Evolutionary conservation across 2,888 invertebrate species (phyloP), one percentile per base, ranked within the genome.

Genomic region (Eupithecia dodoneata): DNA sequence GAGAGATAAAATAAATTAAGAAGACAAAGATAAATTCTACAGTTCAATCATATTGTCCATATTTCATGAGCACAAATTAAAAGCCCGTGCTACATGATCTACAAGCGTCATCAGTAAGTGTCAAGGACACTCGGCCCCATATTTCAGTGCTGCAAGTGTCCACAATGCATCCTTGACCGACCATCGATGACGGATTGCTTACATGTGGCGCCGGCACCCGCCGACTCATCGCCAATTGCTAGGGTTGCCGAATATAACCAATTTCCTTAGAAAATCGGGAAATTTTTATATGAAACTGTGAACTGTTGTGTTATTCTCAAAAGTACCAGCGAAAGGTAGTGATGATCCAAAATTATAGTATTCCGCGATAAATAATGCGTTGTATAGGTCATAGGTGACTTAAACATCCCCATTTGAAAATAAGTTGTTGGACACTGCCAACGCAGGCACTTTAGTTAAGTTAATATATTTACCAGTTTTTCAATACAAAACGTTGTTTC

Each of bases 121-220:
- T 85, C 85, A 82, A 74, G 78, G 75, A 76, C 85, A 84, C 81
- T 79, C 80, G 80, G 80, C 76, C 78, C 77, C 80, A 86, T 86
- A 85, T 84, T 83, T 86, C 85, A 85, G 83, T 83, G 82, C 79
- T 83, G 79, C 76, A 90, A 91, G 90, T 92, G 92, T 93, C 93
- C 91, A 89, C 85, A 90, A 88, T 87, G 90, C 91, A 93, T 93
- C 94, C 92, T 93, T 91, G 92, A 92, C 90, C 90, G 92, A 85
- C 88, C 92, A 93, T 94, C 93, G 94, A 94, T 95, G 94, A 95
- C 86, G 92, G 95, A 95, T 95, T 87, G 94, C 87, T 75, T 85
- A 87, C 94, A 93, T 91, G 90, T 93, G 95, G 88, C 85, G 89
- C 87, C 88, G 91, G 90, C 93, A 91, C 87, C 85, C 89, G 89